These are phyloP conservation scores for Plestiodon gilberti DNA, from an alignment of 2,113 vertebrate species.

Conservation along the genomic window DNA sequence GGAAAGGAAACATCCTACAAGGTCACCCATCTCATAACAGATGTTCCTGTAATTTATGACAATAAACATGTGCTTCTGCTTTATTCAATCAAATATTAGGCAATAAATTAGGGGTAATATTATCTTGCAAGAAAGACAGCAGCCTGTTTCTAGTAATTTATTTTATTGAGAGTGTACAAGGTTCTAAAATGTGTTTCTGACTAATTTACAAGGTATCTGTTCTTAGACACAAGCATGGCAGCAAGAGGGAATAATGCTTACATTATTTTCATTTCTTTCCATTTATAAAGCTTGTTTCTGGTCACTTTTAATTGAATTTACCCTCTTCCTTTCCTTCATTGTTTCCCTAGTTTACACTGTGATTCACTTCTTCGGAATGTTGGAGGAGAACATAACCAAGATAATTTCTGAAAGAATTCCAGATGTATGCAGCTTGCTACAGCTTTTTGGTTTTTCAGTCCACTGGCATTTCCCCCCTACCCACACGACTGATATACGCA, in stretches of 20 bases:
- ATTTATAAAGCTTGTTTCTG: not conserved
- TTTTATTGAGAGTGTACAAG: not conserved
- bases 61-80: constrained; percentile 19
- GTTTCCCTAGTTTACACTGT: not conserved
- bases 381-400: not conserved
- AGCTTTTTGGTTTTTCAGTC: not conserved
- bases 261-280: not conserved
- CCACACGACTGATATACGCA: no score
- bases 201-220: constrained; percentile 4
- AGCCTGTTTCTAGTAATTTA: constrained; percentile 33
- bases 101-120: constrained; percentile 53
- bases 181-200: not conserved
- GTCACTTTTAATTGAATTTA: not conserved
- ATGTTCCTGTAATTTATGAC: constrained; percentile 53
- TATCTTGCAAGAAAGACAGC: constrained; percentile 33
- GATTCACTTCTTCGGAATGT: not conserved
- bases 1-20: constrained; percentile 44
- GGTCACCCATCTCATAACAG: constrained; percentile 51
- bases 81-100: constrained; percentile 42
- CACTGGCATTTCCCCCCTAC: no score
- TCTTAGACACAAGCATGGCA: not conserved
- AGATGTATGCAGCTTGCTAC: not conserved
- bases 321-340: not conserved
- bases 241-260: not conserved
- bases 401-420: not conserved